Conservation (phyloP, 2,888 invertebrate species). For the Balanococcus diminutus region DNA sequence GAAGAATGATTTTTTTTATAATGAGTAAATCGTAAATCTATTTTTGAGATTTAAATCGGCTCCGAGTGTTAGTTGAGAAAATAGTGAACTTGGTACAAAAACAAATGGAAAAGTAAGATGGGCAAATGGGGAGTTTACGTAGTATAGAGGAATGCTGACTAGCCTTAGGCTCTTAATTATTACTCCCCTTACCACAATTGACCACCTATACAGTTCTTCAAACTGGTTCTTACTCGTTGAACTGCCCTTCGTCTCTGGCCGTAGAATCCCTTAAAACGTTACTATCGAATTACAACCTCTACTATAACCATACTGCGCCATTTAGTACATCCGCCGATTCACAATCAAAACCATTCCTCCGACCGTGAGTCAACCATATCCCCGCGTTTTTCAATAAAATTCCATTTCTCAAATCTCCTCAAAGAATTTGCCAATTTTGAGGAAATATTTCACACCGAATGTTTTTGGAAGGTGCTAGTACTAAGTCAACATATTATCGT, state of each 20-base stretch:
- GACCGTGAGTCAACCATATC: background rate
- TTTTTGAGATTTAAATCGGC: background rate
- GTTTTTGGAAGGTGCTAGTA: too few species aligned
- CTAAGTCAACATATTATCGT: background rate
- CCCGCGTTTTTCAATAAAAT: background rate
- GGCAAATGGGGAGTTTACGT: slow-evolving; percentile 26
- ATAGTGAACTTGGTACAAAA: slow-evolving; percentile 44
- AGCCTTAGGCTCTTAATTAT: slow-evolving; percentile 39
- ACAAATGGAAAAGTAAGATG: background rate
- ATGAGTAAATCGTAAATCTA: background rate
- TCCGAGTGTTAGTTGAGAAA: background rate
- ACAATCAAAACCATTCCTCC: background rate
- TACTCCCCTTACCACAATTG: slow-evolving; percentile 30
- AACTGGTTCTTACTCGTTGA: slow-evolving; percentile 35
- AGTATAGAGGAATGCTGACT: slow-evolving; percentile 45
- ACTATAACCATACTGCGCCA: slow-evolving; percentile 3
- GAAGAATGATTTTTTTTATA: background rate
- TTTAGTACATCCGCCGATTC: background rate
- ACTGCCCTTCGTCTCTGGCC: slow-evolving; percentile 19
- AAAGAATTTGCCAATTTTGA: background rate
- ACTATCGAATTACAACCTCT: slow-evolving; percentile 19
- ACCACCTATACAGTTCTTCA: slow-evolving; percentile 35
- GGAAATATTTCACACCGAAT: too few species aligned
- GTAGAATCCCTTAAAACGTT: background rate
- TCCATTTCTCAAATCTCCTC: background rate